phyloP scores from a whole-genome alignment of 2,888 invertebrate genomes.

The Melolontha melolontha region DNA sequence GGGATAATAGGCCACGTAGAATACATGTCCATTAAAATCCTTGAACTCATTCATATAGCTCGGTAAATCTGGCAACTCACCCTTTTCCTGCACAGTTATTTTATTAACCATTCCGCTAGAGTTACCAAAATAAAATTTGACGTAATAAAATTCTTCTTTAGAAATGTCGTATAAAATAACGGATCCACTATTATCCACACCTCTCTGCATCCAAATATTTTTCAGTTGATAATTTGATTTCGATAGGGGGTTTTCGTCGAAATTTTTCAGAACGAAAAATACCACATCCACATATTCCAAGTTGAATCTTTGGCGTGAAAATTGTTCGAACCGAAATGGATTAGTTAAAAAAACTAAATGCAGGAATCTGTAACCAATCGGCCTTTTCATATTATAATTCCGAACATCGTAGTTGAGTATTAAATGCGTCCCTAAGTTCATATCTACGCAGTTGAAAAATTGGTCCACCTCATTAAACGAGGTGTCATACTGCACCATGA shows the following conservation, averaged over 20 bases:
- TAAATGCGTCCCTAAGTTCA: constrained; percentile 2
- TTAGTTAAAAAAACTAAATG: constrained; percentile 37
- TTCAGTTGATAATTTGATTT: constrained; percentile 19
- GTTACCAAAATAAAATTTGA: constrained; percentile 40
- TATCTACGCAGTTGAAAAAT: constrained; percentile 6
- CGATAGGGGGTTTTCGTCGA: not conserved
- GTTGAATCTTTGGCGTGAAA: constrained; percentile 28
- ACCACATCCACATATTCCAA: constrained; percentile 38
- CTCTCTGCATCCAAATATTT: constrained; percentile 37
- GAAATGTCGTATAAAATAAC: constrained; percentile 33
- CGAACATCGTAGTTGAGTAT: constrained; percentile 34
- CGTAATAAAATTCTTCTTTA: constrained; percentile 36
- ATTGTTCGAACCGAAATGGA: constrained; percentile 37
- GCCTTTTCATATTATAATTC: constrained; percentile 17
- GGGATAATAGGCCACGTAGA: constrained; percentile 40
- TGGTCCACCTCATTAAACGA: constrained; percentile 10
- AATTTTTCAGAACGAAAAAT: constrained; percentile 18
- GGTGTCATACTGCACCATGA: constrained; percentile 40
- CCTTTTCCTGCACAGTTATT: constrained; percentile 19
- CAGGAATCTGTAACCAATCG: constrained; percentile 33
- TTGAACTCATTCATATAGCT: constrained; percentile 38
- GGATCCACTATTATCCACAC: constrained; percentile 32
- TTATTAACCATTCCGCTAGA: constrained; percentile 33
- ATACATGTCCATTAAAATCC: constrained; percentile 42
- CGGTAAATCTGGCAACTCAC: constrained; percentile 19